Percentiles rank a stretch among this genome's conserved stretches.
phyloP scores from a whole-genome alignment of 2,888 invertebrate genomes.

The Coenonympha glycerion region DNA sequence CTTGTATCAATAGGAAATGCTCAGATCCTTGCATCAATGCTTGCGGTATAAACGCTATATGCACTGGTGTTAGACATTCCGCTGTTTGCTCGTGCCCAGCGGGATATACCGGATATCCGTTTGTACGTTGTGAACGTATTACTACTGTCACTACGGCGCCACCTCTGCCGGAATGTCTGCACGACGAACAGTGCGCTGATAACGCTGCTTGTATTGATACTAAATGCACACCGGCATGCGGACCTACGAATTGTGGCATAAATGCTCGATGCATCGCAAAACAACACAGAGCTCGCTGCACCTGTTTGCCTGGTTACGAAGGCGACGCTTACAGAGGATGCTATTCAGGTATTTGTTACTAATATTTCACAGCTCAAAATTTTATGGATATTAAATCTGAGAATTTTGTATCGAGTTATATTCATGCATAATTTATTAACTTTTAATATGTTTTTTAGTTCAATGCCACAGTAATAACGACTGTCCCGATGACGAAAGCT shows the following conservation, averaged over 20 bases:
- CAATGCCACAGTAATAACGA: slow-evolving; percentile 91
- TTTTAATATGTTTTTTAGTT: slow-evolving; percentile 76
- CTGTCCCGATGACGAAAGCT: slow-evolving; percentile 87
- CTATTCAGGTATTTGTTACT: slow-evolving; percentile 75
- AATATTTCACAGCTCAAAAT: too few relatives aligned
- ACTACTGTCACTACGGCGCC: slow-evolving; percentile 48
- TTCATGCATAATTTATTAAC: too few relatives aligned
- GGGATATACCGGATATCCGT: slow-evolving; percentile 85
- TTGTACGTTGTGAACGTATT: slow-evolving; percentile 80
- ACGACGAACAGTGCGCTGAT: slow-evolving; percentile 86
- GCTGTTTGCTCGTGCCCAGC: slow-evolving; percentile 88
- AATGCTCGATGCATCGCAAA: slow-evolving; percentile 87
- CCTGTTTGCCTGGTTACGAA: slow-evolving; percentile 86
- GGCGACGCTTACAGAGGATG: slow-evolving; percentile 89
- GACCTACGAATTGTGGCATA: slow-evolving; percentile 81
- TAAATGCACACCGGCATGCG: slow-evolving; percentile 85
- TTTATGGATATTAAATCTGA: too few relatives aligned
- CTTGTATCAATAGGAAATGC: slow-evolving; percentile 89
- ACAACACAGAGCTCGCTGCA: slow-evolving; percentile 87
- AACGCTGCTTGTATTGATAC: slow-evolving; percentile 88
- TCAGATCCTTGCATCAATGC: slow-evolving; percentile 87
- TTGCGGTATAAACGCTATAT: slow-evolving; percentile 90
- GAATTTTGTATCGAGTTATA: too few relatives aligned
- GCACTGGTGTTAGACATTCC: slow-evolving; percentile 82
- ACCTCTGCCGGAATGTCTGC: slow-evolving; percentile 84